Base-by-base conservation (phyloP, 2,797 vertebrate genomes). In the Gadopsis bispinosus region DNA sequence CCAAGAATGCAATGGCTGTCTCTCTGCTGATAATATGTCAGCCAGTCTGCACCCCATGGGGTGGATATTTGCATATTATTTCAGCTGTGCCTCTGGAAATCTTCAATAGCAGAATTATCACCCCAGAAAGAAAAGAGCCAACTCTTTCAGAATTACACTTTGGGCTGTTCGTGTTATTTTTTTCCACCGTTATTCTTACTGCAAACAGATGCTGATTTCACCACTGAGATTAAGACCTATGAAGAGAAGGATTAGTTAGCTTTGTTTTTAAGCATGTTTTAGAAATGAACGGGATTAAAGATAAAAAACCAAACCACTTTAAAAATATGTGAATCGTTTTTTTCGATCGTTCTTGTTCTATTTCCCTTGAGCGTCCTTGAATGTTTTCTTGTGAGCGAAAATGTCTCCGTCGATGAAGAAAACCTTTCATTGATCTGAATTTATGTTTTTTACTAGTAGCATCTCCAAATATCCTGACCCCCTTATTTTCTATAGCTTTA, bases 1-100 rank as follows among this genome's bases (percentile, higher is more conserved):
- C 88, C 70, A 60, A 91, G 79, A 94, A 75, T 55, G 83, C 82
- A 41, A 84, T 77, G 80, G 54, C 94, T 95, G 94, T 83, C 77
- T 94, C 90, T 91, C 77, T 92, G 92, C 92, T 94, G 94, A 95
- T 95, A 95, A 91, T 90, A 75, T 82, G 86, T 89, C 86, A 89
- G 91, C 79, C 88, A 81, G 79, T 82, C 85, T 22, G 81, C 90
- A 2, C 93, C 82, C 72, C 91, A 89, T 89, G 92, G 91, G 93
- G 93, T 54, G 73, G 83, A 83, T 81, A 94, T 95, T 94, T 93
- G 93, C 93, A 94, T 93, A 94, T 81, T 90, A 86, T 93, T 94
- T 92, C 86, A 86, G 85, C 88, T 60, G 80, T 69, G 89, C 75
- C 85, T 93, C 70, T 86, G 77, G 64, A 93, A 93, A 93, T 92